Evolutionary conservation across 2,113 vertebrate species (phyloP).

Genomic region (Pionites leucogaster): DNA sequence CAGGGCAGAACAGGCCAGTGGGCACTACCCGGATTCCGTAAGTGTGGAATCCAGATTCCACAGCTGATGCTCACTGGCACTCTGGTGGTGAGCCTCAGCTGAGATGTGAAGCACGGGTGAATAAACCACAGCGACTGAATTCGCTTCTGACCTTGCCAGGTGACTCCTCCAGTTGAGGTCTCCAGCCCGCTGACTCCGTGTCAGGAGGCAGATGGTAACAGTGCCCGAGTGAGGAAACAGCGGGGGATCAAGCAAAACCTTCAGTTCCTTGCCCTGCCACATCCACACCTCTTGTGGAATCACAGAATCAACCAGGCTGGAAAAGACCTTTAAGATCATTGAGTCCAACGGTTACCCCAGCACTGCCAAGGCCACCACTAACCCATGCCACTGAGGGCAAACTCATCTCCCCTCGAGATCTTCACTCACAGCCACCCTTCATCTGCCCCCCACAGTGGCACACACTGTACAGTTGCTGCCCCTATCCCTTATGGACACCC

Average conservation of each 20-base stretch:
- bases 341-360: neutral
- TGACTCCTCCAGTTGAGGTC: neutral
- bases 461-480: neutral
- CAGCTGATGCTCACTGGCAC: neutral
- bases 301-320: neutral
- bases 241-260: neutral
- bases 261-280: neutral
- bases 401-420: neutral
- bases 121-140: neutral
- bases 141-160: neutral
- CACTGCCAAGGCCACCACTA: neutral
- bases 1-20: neutral
- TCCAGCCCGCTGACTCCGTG: fast-evolving
- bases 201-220: neutral
- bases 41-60: neutral
- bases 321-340: neutral
- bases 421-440: neutral
- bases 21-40: fast-evolving
- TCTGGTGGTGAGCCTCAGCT: neutral
- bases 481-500: neutral
- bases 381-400: neutral
- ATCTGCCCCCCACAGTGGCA: neutral
- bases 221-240: neutral
- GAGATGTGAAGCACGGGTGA: neutral
- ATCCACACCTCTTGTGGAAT: neutral